Conservation (phyloP, 1,140 invertebrate species). For the Gonatopus flavifemur region DNA sequence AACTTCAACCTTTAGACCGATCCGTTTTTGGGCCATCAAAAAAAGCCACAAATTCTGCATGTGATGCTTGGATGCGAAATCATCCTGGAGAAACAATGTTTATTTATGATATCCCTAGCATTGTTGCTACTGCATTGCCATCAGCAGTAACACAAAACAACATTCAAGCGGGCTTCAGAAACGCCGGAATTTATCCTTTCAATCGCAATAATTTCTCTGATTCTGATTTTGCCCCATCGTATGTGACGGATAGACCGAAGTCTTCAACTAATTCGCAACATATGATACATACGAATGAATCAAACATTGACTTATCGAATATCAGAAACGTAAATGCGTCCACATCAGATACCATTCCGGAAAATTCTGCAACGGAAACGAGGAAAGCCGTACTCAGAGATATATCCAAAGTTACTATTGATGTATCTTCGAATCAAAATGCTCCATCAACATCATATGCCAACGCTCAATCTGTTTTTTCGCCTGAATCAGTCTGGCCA, state of each 20-base stretch:
- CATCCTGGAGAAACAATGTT: slow-evolving; percentile 52
- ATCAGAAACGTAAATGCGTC: no score
- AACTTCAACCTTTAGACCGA: slow-evolving; percentile 46
- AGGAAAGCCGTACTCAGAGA: no score
- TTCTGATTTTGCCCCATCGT: slow-evolving; percentile 38
- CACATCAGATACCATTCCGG: not conserved
- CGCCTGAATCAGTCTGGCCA: slow-evolving; percentile 5
- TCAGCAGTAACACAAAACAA: slow-evolving; percentile 48
- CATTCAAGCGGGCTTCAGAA: slow-evolving; percentile 44
- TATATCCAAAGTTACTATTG: no score
- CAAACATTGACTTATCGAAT: no score
- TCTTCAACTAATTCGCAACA: not conserved
- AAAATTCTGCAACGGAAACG: not conserved
- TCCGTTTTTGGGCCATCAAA: slow-evolving; percentile 48
- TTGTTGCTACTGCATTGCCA: slow-evolving; percentile 45
- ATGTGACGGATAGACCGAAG: slow-evolving; percentile 40
- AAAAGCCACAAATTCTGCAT: slow-evolving; percentile 32
- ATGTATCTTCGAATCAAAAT: not conserved
- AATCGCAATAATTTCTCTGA: slow-evolving; percentile 38
- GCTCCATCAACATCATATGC: not conserved
- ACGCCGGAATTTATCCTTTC: slow-evolving; percentile 39
- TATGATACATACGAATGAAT: not conserved
- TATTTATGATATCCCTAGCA: no score
- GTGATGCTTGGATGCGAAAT: slow-evolving; percentile 42
- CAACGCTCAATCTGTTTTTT: no score